phyloP scores from a whole-genome alignment of 2,888 invertebrate species.

The Beris morrisii region DNA sequence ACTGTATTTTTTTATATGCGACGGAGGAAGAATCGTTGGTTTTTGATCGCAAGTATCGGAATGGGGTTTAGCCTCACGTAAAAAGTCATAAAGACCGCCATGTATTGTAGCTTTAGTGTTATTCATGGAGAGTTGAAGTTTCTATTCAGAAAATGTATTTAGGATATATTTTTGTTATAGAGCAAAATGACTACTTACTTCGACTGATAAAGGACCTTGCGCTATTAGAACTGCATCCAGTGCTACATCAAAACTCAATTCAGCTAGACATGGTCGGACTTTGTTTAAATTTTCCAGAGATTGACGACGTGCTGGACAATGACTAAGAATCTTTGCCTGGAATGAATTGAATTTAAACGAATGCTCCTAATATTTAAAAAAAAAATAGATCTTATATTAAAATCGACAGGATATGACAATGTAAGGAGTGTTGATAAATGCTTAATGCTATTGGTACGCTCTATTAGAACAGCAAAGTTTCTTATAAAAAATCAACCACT shows the following conservation, averaged over 20 bases:
- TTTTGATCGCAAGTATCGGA: slow-evolving; percentile 19
- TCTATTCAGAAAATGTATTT: slow-evolving; percentile 44
- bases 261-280: slow-evolving; percentile 69
- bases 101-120: slow-evolving; percentile 58
- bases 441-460: no score
- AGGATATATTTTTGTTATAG: no score
- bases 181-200: slow-evolving; percentile 59
- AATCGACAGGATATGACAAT: no score
- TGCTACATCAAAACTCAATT: slow-evolving; percentile 72
- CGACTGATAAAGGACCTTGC: slow-evolving; percentile 81
- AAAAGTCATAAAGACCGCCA: slow-evolving; percentile 58
- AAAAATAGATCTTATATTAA: neutral
- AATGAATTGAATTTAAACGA: neutral
- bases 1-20: slow-evolving; percentile 42
- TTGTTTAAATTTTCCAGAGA: slow-evolving; percentile 55
- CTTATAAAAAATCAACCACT: no score
- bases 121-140: slow-evolving; percentile 56
- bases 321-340: slow-evolving; percentile 52
- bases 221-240: slow-evolving; percentile 78
- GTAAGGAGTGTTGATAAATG: no score
- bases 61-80: slow-evolving; percentile 52
- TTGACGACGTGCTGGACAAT: slow-evolving; percentile 51
- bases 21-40: slow-evolving; percentile 4
- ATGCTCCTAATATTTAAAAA: neutral
- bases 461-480: no score